Evolutionary conservation across 2,797 vertebrate genomes (phyloP), one percentile per base, ranked within the genome.

Genomic region (Sebastes oblongus): DNA sequence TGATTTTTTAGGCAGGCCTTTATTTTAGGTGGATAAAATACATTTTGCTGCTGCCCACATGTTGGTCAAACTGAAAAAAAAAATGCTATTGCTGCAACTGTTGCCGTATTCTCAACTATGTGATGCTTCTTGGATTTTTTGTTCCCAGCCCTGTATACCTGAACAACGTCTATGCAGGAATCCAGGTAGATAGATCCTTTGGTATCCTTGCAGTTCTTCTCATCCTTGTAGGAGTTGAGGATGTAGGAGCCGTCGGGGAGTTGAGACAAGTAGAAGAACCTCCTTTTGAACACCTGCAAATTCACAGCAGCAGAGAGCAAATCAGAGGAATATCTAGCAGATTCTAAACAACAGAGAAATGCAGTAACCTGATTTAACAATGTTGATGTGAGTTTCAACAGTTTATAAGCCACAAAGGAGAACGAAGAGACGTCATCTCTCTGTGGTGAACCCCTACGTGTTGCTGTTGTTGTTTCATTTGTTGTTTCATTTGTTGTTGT

Each of bases 131-230:
- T 4, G 22, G 18, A 59, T n/a, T 7, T 8, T 58, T 39, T 14
- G 2, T 10, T 16, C 6, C 7, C 8, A 34, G 13, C 56, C 5
- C 1, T 36, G 16, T 13, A 32, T 92, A 99, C 98, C 97, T 97
- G 97, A 64, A 98, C 91, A 58, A 99, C 97, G 0, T 99, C 98
- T 12, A 97, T 97, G 85, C 98, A 99, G 30, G 98, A 98, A 6
- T 99, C 98, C 93, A 99, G 89, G 90, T 98, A 99, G 87, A 99
- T 99, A 86, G 97, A 98, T 70, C 97, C 98, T 96, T 99, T 99
- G 68, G 97, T 98, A 32, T 99, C 98, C 88, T 99, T 99, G 77
- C 95, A 98, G 90, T 97, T 97, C 91, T 98, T 99, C 89, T 99
- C 98, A 83, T 99, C 98, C 94, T 99, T 99, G 91, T 99, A 99